These are phyloP conservation scores for Orgyia antiqua DNA, from an alignment of 2,888 invertebrate genomes.

Conservation along the genomic window DNA sequence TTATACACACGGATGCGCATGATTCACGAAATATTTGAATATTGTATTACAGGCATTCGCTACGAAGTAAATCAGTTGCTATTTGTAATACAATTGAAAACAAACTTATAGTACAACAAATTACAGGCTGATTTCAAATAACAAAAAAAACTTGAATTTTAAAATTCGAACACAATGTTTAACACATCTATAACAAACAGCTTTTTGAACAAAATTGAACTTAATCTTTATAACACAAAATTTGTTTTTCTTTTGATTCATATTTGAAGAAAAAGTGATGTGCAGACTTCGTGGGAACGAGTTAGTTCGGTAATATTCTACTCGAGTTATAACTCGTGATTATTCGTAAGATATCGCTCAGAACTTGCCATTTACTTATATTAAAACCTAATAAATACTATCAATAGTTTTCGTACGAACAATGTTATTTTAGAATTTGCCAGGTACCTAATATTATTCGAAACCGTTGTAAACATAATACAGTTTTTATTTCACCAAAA, in stretches of 20 bases:
- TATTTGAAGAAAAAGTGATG: slow-evolving; percentile 52
- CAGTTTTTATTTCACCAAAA: too few species aligned
- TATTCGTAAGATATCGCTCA: slow-evolving; percentile 43
- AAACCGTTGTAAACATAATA: too few species aligned
- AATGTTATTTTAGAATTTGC: slow-evolving; percentile 20
- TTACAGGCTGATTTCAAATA: background rate
- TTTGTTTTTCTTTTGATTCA: slow-evolving; percentile 21
- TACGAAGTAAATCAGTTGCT: slow-evolving; percentile 34
- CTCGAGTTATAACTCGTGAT: slow-evolving; percentile 52
- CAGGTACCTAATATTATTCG: too few species aligned
- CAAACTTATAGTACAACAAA: background rate
- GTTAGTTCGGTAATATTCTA: slow-evolving; percentile 51
- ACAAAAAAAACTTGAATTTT: slow-evolving; percentile 23
- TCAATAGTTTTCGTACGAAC: slow-evolving; percentile 25
- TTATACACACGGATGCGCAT: slow-evolving; percentile 65
- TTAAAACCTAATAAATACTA: slow-evolving; percentile 31
- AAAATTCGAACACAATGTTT: slow-evolving; percentile 44
- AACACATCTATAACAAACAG: slow-evolving; percentile 38
- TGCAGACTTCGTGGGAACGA: slow-evolving; percentile 66
- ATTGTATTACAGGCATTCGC: slow-evolving; percentile 50
- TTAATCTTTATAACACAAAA: slow-evolving; percentile 19
- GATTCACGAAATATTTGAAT: slow-evolving; percentile 66
- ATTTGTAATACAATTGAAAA: slow-evolving; percentile 5
- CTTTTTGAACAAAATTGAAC: slow-evolving; percentile 20
- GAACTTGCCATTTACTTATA: slow-evolving; percentile 39